Conservation (phyloP, 2,113 vertebrate genomes). For the Tachysurus fulvidraco region DNA sequence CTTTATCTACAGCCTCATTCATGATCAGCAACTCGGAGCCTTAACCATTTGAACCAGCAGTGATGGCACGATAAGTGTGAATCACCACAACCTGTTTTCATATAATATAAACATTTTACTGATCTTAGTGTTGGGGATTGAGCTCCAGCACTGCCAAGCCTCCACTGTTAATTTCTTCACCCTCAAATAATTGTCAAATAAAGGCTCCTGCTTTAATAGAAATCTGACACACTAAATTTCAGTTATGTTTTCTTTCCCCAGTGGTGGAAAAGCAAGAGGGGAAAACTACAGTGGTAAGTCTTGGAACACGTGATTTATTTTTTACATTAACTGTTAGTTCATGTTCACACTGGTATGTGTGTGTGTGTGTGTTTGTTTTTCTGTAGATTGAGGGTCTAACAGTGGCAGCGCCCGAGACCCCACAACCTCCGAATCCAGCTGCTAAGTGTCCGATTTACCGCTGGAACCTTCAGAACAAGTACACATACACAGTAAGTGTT, state of each 20-base stretch:
- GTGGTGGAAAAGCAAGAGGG: slow-evolving; percentile 70
- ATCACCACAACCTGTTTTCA: not conserved
- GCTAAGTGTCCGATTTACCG: slow-evolving; percentile 94
- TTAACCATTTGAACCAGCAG: too few species aligned
- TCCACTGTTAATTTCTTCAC: too few species aligned
- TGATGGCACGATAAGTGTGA: too few species aligned
- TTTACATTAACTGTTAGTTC: not conserved
- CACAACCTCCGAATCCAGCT: slow-evolving; percentile 87
- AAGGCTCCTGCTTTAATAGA: too few species aligned
- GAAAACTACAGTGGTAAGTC: slow-evolving; percentile 68
- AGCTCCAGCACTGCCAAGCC: too few species aligned
- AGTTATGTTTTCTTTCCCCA: slow-evolving; percentile 53
- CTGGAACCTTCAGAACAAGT: slow-evolving; percentile 96
- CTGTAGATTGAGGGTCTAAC: slow-evolving; percentile 84
- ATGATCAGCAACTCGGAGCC: too few species aligned
- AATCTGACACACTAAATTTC: not conserved
- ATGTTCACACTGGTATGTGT: not conserved
- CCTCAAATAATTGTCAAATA: too few species aligned
- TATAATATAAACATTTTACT: not conserved
- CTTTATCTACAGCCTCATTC: too few species aligned
- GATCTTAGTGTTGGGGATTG: not conserved
- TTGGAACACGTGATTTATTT: not conserved
- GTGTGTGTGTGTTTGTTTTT: not conserved
- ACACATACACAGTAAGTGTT: slow-evolving; percentile 83
- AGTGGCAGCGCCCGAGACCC: slow-evolving; percentile 57